phyloP scores from a whole-genome alignment of 2,888 invertebrate species.

The Heliconius hortense region DNA sequence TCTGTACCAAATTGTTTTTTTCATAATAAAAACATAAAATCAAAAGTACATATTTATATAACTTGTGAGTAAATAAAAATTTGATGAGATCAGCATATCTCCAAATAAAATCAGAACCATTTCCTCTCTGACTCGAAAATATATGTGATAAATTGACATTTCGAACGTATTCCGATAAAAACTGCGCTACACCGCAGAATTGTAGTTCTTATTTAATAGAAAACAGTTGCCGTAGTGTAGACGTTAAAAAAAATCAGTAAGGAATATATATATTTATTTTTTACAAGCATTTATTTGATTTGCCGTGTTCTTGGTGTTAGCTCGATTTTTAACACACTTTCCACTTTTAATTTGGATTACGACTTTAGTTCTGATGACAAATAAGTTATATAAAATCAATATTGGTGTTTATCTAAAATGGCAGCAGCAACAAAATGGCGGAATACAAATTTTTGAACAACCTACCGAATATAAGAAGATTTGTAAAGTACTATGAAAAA shows the following conservation, averaged over 20 bases:
- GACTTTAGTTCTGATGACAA: too few relatives aligned
- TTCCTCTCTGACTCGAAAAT: neutral
- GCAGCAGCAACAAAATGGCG: too few relatives aligned
- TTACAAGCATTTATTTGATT: too few relatives aligned
- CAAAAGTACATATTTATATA: neutral
- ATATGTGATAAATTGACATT: conserved; percentile 2
- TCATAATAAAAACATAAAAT: neutral
- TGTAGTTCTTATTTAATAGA: neutral
- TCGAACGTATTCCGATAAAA: neutral
- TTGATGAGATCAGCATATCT: conserved; percentile 9
- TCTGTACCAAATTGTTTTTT: neutral
- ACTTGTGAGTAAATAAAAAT: neutral
- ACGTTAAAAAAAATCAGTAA: neutral
- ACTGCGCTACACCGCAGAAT: neutral
- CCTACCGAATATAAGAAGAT: too few relatives aligned
- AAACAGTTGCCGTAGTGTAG: neutral
- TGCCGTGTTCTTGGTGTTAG: too few relatives aligned
- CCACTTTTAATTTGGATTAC: too few relatives aligned
- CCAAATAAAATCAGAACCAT: conserved; percentile 7
- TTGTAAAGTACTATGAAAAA: too few relatives aligned
- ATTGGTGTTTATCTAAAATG: too few relatives aligned
- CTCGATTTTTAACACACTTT: too few relatives aligned
- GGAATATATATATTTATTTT: neutral
- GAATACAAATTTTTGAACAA: too few relatives aligned
- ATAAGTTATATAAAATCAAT: too few relatives aligned